Evolutionary conservation across 2,888 invertebrate genomes (phyloP).

Genomic region (Agonopterix arenella): DNA sequence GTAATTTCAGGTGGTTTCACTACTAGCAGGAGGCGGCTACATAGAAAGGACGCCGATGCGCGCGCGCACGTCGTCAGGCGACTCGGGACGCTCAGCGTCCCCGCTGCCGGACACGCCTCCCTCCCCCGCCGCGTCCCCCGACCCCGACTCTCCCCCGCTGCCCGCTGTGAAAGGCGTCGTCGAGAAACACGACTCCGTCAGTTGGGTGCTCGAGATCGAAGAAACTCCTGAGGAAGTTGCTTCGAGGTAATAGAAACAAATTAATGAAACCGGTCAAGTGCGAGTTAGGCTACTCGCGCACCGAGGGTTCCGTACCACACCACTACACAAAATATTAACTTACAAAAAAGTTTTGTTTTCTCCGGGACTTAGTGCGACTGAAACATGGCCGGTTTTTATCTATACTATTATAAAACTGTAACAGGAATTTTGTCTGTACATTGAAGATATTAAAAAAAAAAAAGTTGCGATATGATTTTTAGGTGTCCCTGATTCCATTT

Average conservation of each 20-base stretch:
- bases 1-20: constrained; percentile 66
- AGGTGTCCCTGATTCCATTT: no score
- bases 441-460: no score
- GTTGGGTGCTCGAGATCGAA: constrained; percentile 90
- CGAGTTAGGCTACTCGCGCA: no score
- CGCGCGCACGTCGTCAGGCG: constrained; percentile 59
- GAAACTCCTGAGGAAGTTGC: constrained; percentile 84
- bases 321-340: no score
- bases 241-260: constrained; percentile 48
- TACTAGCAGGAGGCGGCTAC: constrained; percentile 61
- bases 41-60: constrained; percentile 55
- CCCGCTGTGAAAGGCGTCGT: constrained; percentile 90
- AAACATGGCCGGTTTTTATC: no score
- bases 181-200: constrained; percentile 90
- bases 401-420: no score
- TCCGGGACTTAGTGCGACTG: no score
- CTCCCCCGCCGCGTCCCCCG: constrained; percentile 46
- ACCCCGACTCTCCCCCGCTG: constrained; percentile 78
- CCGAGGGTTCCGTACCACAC: no score
- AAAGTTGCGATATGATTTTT: no score
- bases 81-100: constrained; percentile 54
- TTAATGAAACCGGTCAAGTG: no score
- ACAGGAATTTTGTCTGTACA: no score
- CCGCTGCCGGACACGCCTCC: constrained; percentile 62
- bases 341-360: no score